Conservation (phyloP, 2,113 vertebrate genomes). For the Urocolius indicus region DNA sequence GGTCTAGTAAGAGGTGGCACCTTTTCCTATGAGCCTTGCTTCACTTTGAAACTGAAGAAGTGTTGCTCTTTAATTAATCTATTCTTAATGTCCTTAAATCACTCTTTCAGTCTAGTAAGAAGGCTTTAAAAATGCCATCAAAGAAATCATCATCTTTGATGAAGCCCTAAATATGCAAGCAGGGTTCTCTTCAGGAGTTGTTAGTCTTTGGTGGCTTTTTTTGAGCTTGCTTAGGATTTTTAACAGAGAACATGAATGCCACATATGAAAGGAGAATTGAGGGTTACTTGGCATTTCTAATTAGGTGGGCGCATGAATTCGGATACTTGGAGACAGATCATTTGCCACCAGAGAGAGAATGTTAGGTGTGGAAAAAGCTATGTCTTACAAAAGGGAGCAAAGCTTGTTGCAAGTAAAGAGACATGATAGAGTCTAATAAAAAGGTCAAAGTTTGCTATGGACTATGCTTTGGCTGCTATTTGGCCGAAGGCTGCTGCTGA, state of each 20-base stretch:
- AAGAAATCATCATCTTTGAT: neutral
- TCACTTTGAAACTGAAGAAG: neutral
- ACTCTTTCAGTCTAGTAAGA: neutral
- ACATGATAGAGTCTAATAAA: neutral
- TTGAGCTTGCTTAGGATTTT: neutral
- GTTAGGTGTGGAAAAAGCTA: neutral
- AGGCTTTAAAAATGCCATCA: neutral
- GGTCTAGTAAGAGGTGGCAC: neutral
- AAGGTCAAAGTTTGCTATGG: neutral
- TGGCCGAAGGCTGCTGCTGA: neutral
- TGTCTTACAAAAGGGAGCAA: neutral
- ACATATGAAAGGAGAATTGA: neutral
- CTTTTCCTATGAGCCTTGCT: neutral
- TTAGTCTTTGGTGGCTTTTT: neutral
- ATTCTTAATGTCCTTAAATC: neutral
- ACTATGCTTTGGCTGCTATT: neutral
- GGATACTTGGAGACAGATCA: neutral
- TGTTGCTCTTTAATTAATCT: neutral
- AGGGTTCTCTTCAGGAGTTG: neutral
- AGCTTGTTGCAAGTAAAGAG: neutral
- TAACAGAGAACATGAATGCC: neutral
- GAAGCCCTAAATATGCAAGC: neutral
- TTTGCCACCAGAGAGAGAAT: neutral
- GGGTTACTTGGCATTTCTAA: neutral
- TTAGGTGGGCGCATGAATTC: neutral